Conservation (phyloP, 2,888 invertebrate genomes). For the Aspidiotus destructor region DNA sequence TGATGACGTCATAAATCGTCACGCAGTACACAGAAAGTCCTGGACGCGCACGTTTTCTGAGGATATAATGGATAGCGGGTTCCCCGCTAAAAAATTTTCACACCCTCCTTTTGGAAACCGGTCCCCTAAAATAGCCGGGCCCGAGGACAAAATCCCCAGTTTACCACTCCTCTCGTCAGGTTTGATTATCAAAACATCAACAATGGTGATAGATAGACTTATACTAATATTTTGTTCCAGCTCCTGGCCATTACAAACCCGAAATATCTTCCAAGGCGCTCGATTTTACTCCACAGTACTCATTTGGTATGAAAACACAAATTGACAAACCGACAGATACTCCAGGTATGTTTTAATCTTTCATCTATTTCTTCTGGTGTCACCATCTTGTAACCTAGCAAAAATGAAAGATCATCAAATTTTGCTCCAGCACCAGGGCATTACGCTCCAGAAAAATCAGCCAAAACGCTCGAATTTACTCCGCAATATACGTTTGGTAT, state of each 20-base stretch:
- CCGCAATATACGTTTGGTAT: conserved; percentile 35
- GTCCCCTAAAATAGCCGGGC: too few relatives aligned
- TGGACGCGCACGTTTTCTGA: too few relatives aligned
- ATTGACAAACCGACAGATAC: neutral
- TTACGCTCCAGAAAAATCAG: conserved; percentile 33
- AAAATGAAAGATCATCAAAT: neutral
- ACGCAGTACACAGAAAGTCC: too few relatives aligned
- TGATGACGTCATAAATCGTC: too few relatives aligned
- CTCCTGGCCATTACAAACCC: conserved; percentile 78
- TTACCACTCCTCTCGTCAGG: too few relatives aligned
- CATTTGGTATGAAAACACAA: conserved; percentile 58
- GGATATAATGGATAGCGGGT: too few relatives aligned
- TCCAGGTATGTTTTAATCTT: neutral
- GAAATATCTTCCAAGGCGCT: conserved; percentile 49
- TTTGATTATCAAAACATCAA: too few relatives aligned
- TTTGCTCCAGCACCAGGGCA: conserved; percentile 17
- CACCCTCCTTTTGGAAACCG: too few relatives aligned
- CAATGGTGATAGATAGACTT: too few relatives aligned
- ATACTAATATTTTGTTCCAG: conserved; percentile 40
- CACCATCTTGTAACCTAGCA: neutral
- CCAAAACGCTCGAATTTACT: conserved; percentile 32
- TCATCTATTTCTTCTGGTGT: neutral
- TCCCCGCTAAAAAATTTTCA: too few relatives aligned
- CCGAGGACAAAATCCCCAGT: too few relatives aligned
- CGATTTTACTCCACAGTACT: conserved; percentile 58